Evolutionary conservation across 1,140 invertebrate genomes (phyloP).

Genomic region (Caerostris darwini): DNA sequence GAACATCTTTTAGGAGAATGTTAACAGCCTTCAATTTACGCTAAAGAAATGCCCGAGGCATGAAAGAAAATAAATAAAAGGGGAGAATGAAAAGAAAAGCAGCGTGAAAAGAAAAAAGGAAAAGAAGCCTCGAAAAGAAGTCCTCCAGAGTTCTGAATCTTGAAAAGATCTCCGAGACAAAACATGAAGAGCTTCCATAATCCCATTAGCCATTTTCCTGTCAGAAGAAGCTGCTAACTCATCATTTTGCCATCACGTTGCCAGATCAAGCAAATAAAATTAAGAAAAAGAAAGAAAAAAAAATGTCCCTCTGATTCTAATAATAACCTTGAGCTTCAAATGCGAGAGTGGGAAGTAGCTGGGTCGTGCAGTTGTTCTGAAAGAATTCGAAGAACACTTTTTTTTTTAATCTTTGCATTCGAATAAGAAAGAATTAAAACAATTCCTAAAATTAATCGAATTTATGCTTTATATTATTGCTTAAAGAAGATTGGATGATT

Average conservation of each 20-base stretch:
- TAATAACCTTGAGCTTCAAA: neutral
- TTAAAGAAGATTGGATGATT: too few relatives aligned
- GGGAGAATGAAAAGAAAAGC: neutral
- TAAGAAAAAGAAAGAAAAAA: neutral
- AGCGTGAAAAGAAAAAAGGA: neutral
- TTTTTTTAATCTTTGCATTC: too few relatives aligned
- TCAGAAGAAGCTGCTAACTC: conserved; percentile 6
- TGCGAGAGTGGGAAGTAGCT: too few relatives aligned
- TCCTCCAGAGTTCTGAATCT: neutral
- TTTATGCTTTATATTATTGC: too few relatives aligned
- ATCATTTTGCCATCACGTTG: neutral
- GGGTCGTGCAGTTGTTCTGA: too few relatives aligned
- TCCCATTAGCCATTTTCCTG: neutral
- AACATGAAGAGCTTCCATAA: neutral
- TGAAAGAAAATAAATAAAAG: neutral
- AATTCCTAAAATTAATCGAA: too few relatives aligned
- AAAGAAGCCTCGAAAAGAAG: neutral
- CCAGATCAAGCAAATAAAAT: neutral
- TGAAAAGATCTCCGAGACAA: too few relatives aligned
- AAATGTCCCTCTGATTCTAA: neutral
- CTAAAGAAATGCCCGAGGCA: neutral
- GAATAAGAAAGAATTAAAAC: too few relatives aligned
- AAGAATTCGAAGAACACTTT: too few relatives aligned
- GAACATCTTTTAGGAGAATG: neutral
- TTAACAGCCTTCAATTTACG: neutral